Percentiles rank a stretch among this genome's conserved stretches.
These are phyloP conservation scores for Scalopus aquaticus DNA, from an alignment of 2,113 vertebrate genomes.

Conservation along the genomic window DNA sequence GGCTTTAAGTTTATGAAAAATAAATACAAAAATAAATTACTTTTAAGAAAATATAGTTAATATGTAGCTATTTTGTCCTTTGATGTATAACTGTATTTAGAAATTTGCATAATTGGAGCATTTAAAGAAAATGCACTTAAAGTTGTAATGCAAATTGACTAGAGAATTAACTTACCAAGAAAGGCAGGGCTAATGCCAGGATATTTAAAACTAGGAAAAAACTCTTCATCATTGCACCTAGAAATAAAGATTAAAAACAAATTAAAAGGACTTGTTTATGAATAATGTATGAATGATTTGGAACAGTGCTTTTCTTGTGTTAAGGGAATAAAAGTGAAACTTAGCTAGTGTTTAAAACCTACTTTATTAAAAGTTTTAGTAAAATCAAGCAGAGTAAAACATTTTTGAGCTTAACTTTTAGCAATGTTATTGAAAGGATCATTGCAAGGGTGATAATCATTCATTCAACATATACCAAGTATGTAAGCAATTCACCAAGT, in stretches of 20 bases:
- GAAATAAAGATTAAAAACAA: conserved; percentile 24
- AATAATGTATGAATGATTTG: not conserved
- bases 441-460: not conserved
- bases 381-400: not conserved
- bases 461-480: not conserved
- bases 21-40: not conserved
- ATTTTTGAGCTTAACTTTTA: not conserved
- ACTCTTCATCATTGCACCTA: conserved; percentile 70
- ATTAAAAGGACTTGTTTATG: not conserved
- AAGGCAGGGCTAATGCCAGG: conserved; percentile 58
- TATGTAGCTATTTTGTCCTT: not conserved
- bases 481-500: not conserved
- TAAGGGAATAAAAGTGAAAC: not conserved
- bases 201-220: conserved; percentile 57
- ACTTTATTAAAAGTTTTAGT: not conserved
- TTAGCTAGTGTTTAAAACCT: not conserved
- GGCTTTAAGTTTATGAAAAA: conserved; percentile 22
- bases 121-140: not conserved
- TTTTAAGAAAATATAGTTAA: not conserved
- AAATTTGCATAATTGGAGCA: not conserved
- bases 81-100: not conserved
- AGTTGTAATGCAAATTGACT: not conserved
- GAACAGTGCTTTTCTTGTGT: not conserved
- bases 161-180: conserved; percentile 71
- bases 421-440: not conserved